phyloP scores from a whole-genome alignment of 92 coral and sea anemone genomes.

The Blastomussa wellsi region DNA sequence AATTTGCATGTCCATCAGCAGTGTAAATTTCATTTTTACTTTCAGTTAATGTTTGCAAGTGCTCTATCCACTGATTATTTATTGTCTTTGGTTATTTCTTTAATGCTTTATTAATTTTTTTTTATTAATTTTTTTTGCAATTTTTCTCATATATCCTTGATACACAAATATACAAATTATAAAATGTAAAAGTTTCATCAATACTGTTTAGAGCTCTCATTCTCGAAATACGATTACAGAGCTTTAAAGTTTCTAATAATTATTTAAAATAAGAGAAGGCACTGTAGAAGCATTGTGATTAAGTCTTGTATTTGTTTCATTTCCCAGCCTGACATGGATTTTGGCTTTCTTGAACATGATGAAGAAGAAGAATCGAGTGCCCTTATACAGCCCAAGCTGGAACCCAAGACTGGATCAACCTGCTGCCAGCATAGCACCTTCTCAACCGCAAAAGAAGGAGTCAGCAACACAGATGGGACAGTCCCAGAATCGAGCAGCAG shows the following conservation, averaged over 20 bases:
- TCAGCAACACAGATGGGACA: slow-evolving; percentile 28
- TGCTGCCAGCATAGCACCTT: slow-evolving; percentile 61
- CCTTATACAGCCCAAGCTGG: slow-evolving; percentile 78
- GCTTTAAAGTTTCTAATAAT: not conserved
- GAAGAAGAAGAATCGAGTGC: slow-evolving; percentile 65
- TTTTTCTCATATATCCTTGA: too few relatives aligned
- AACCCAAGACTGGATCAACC: slow-evolving; percentile 61
- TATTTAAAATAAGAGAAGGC: not conserved
- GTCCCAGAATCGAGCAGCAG: slow-evolving; percentile 50
- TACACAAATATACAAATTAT: too few relatives aligned
- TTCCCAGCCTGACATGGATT: slow-evolving; percentile 87
- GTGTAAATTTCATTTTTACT: not conserved
- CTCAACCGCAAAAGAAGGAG: slow-evolving; percentile 45
- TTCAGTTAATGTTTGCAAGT: not conserved
- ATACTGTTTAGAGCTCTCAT: not conserved
- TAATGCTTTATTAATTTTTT: not conserved
- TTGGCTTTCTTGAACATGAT: slow-evolving; percentile 83
- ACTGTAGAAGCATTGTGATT: not conserved
- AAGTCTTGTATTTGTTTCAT: not conserved
- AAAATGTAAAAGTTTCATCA: not conserved
- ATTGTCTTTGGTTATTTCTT: not conserved
- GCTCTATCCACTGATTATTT: not conserved
- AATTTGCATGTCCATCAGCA: slow-evolving; percentile 27
- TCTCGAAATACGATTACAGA: not conserved
- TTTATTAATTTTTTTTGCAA: not conserved